phyloP scores from a whole-genome alignment of 2,888 invertebrate species.

The Mechanitis messenoides region DNA sequence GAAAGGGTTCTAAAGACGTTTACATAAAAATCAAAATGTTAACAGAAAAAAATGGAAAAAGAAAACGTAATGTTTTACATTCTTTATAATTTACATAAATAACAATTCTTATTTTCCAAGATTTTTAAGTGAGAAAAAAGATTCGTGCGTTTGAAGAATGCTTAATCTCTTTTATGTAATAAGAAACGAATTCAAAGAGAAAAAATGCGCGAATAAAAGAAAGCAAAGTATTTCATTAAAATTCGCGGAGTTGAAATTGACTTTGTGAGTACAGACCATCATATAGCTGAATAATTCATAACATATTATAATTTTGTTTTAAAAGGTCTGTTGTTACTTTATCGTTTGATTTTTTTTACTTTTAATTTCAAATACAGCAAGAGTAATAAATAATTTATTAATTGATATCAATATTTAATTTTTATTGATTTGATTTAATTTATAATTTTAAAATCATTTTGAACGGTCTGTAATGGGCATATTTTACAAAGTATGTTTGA shows the following conservation, averaged over 20 bases:
- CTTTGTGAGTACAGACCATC: constrained; percentile 33
- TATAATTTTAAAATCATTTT: no score
- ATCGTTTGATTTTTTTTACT: neutral
- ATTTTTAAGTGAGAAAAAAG: constrained; percentile 14
- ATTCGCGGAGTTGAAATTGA: constrained; percentile 30
- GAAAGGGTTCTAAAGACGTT: no score
- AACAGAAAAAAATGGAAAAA: neutral
- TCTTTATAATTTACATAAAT: constrained; percentile 4
- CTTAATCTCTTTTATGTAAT: constrained; percentile 54
- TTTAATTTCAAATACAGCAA: no score
- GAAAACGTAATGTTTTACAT: neutral
- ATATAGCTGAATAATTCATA: constrained; percentile 33
- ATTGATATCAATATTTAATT: no score
- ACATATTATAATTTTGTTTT: constrained; percentile 28
- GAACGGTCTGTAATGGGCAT: no score
- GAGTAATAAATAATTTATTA: no score
- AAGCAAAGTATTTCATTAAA: constrained; percentile 49
- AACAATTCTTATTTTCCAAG: constrained; percentile 6
- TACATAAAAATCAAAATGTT: neutral
- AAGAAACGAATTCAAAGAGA: constrained; percentile 44
- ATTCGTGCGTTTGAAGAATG: constrained; percentile 40
- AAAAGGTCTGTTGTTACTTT: neutral
- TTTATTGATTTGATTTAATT: no score
- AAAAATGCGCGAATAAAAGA: constrained; percentile 41
- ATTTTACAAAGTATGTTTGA: no score